Conservation (phyloP, 2,888 invertebrate species). For the Allygus modestus region DNA sequence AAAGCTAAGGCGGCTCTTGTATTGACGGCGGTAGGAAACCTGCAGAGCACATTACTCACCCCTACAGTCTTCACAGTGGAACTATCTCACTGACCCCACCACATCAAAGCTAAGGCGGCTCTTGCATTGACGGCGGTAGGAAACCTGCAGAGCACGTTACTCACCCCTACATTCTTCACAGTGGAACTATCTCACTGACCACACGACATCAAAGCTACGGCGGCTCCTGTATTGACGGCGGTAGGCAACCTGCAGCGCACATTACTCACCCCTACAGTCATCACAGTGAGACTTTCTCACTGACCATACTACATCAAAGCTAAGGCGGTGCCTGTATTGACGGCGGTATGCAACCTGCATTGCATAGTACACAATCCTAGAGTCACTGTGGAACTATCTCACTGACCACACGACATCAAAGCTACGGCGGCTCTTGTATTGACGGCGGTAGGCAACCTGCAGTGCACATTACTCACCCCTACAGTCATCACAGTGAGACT, state of each 20-base stretch:
- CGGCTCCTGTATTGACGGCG: background rate
- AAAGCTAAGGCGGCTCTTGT: background rate
- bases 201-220: background rate
- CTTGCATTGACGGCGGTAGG: background rate
- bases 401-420: conserved; percentile 4
- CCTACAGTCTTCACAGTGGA: background rate
- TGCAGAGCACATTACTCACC: background rate
- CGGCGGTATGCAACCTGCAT: background rate
- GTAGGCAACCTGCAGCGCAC: background rate
- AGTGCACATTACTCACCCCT: background rate
- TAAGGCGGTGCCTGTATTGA: background rate
- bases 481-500: background rate
- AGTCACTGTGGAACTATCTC: background rate
- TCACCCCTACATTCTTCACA: background rate
- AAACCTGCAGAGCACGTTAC: background rate
- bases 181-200: background rate
- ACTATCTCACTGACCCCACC: background rate
- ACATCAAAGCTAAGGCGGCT: background rate
- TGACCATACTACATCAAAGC: background rate
- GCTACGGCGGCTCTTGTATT: background rate
- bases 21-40: background rate
- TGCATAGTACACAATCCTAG: background rate
- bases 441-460: background rate
- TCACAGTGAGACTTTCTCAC: background rate
- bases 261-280: background rate